These are phyloP conservation scores for Gambusia holbrooki DNA, from an alignment of 2,113 vertebrate species.

Conservation along the genomic window DNA sequence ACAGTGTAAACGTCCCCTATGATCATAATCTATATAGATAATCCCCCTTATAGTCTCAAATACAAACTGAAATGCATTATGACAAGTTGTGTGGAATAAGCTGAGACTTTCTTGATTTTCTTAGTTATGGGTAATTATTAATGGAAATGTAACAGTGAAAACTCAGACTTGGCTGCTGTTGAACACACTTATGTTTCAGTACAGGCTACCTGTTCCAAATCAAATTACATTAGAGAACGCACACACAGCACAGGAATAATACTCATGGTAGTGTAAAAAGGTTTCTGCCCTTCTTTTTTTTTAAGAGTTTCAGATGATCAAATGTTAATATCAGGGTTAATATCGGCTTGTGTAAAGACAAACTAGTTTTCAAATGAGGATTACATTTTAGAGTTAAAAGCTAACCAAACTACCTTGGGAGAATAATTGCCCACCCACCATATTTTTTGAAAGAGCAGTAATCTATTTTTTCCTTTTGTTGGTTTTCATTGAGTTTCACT, in stretches of 20 bases:
- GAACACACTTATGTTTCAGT: background rate
- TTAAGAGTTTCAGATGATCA: background rate
- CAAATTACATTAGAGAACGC: constrained; percentile 14
- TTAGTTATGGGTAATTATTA: background rate
- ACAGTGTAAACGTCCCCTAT: background rate
- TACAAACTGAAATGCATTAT: background rate
- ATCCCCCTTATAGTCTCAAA: background rate
- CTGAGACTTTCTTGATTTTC: background rate
- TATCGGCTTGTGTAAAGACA: too few species aligned
- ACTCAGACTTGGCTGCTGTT: background rate
- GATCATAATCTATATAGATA: background rate
- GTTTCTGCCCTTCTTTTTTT: too few species aligned
- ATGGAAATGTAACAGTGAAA: constrained; percentile 1
- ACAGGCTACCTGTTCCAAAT: constrained; percentile 13
- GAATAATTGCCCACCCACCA: too few species aligned
- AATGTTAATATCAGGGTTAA: background rate
- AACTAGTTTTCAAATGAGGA: too few species aligned
- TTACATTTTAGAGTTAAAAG: too few species aligned
- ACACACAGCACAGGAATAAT: background rate
- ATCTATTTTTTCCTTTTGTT: too few species aligned
- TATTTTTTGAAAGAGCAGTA: too few species aligned
- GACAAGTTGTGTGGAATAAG: background rate
- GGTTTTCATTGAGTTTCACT: too few species aligned
- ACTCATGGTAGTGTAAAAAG: background rate
- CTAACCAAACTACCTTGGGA: too few species aligned